phyloP scores from a whole-genome alignment of 2,888 invertebrate species.

The Dynastes hyllus region DNA sequence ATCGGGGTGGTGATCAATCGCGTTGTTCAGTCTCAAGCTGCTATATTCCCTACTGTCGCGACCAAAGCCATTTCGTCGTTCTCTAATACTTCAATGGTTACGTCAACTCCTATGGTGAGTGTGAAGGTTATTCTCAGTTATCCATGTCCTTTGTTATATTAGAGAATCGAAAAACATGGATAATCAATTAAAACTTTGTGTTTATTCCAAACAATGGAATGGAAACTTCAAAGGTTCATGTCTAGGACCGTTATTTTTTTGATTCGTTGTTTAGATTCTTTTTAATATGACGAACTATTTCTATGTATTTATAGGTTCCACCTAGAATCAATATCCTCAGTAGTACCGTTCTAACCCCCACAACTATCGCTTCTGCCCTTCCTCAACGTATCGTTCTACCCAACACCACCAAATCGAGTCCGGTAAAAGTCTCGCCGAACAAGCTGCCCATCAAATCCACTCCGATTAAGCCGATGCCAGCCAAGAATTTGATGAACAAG shows the following conservation, averaged over 20 bases:
- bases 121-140: too few relatives aligned
- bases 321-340: constrained; percentile 68
- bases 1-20: constrained; percentile 61
- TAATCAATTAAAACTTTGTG: too few relatives aligned
- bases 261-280: too few relatives aligned
- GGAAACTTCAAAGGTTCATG: too few relatives aligned
- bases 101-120: constrained; percentile 65
- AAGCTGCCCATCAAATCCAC: constrained; percentile 75
- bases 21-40: constrained; percentile 59
- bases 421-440: constrained; percentile 70
- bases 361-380: constrained; percentile 62
- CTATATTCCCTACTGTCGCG: constrained; percentile 59
- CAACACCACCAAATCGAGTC: constrained; percentile 71
- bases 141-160: too few relatives aligned
- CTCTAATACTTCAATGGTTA: constrained; percentile 66
- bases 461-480: constrained; percentile 75
- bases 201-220: too few relatives aligned
- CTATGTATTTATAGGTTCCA: constrained; percentile 60
- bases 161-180: too few relatives aligned
- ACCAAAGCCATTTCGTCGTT: constrained; percentile 64
- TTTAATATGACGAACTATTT: constrained; percentile 21
- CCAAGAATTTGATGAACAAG: constrained; percentile 58
- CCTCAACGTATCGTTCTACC: constrained; percentile 73
- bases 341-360: constrained; percentile 64
- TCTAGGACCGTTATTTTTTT: too few relatives aligned